A percentile compares a stretch with the other conserved stretches of the same genome.
These are phyloP conservation scores for Speoplatyrhinus poulsoni DNA, from an alignment of 2,113 vertebrate genomes.

Conservation along the genomic window DNA sequence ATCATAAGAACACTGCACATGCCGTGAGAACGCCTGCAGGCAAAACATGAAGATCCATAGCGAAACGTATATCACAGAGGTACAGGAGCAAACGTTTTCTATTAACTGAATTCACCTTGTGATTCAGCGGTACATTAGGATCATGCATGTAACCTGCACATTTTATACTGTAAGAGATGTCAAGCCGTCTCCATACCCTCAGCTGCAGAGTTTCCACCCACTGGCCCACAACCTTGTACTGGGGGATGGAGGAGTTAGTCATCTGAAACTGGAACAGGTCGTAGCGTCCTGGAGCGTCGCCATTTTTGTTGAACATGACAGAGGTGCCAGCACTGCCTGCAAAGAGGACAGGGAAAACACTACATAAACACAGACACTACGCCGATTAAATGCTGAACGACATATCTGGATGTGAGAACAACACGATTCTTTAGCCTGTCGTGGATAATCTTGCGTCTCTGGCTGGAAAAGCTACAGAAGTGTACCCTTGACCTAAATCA, in stretches of 20 bases:
- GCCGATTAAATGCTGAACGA: slow-evolving; percentile 13
- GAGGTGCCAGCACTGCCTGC: slow-evolving; percentile 74
- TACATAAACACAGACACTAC: neutral
- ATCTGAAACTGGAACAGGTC: slow-evolving; percentile 79
- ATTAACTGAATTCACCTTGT: too few species aligned
- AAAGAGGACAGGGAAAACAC: neutral
- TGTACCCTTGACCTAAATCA: slow-evolving; percentile 17
- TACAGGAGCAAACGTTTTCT: too few species aligned
- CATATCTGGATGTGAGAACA: neutral
- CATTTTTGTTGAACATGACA: slow-evolving; percentile 75
- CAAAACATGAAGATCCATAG: too few species aligned
- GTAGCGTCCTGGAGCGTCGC: slow-evolving; percentile 76
- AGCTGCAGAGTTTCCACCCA: slow-evolving; percentile 76
- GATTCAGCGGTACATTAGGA: too few species aligned
- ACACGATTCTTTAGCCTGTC: slow-evolving; percentile 25
- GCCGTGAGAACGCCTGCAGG: too few species aligned
- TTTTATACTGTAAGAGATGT: neutral
- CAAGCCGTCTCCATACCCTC: slow-evolving; percentile 45
- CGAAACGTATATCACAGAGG: too few species aligned
- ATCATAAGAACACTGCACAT: too few species aligned
- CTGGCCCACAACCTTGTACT: slow-evolving; percentile 71
- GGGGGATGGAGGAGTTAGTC: slow-evolving; percentile 65
- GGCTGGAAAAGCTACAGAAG: slow-evolving; percentile 10
- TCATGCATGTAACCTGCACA: too few species aligned
- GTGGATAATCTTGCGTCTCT: slow-evolving; percentile 3